Percentiles rank a stretch among this genome's conserved stretches.
These are phyloP conservation scores for Orius insidiosus DNA, from an alignment of 1,140 invertebrate genomes.

Conservation along the genomic window DNA sequence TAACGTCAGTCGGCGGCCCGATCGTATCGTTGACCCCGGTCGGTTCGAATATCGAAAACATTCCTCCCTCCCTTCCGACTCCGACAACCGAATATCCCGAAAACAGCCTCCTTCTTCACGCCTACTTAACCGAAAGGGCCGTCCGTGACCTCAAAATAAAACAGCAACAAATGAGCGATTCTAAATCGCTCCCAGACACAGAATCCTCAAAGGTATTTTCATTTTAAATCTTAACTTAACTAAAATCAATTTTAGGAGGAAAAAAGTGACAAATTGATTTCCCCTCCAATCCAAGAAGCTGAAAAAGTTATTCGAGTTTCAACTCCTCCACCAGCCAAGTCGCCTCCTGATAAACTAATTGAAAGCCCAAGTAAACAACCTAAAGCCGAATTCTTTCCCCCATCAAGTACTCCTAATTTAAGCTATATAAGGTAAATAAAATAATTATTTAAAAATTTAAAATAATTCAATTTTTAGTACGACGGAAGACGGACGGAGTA, in stretches of 20 bases:
- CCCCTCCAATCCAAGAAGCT: slow-evolving; percentile 2
- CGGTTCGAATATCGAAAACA: slow-evolving; percentile 40
- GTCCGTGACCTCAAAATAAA: slow-evolving; percentile 58
- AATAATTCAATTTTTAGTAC: slow-evolving; percentile 11
- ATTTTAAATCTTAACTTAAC: background rate
- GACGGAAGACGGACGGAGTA: slow-evolving; percentile 59
- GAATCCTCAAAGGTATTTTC: no score
- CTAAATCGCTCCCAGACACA: no score
- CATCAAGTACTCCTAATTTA: slow-evolving; percentile 24
- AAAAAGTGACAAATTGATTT: background rate
- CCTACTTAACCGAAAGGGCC: slow-evolving; percentile 57
- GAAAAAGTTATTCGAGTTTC: slow-evolving; percentile 15
- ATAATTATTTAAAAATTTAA: no score
- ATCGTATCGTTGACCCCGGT: slow-evolving; percentile 37
- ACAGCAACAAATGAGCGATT: slow-evolving; percentile 26
- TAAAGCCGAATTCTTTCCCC: slow-evolving; percentile 32
- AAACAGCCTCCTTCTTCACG: slow-evolving; percentile 44
- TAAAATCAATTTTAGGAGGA: background rate
- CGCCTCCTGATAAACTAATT: slow-evolving; percentile 10
- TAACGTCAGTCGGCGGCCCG: slow-evolving; percentile 10
- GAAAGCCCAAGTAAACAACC: slow-evolving; percentile 22
- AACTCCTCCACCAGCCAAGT: slow-evolving; percentile 20
- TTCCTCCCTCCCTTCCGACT: slow-evolving; percentile 30
- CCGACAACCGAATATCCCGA: slow-evolving; percentile 34
- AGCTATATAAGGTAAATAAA: slow-evolving; percentile 3